Percentiles rank a stretch among this genome's conserved stretches.
Conservation (phyloP, 1,140 invertebrate genomes). For the Andricus grossulariae region DNA sequence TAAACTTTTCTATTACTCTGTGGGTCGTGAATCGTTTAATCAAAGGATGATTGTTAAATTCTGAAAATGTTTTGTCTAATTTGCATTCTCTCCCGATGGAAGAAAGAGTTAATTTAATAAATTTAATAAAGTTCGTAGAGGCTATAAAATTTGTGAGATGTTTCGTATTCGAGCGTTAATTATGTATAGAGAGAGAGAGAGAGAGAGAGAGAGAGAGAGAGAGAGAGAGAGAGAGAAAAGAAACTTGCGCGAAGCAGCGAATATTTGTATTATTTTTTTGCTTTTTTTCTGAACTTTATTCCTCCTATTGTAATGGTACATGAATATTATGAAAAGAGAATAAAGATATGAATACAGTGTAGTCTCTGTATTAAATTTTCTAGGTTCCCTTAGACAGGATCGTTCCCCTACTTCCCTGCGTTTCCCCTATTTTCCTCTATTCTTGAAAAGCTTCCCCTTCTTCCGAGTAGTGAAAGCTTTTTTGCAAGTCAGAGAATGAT, state of each 20-base stretch:
- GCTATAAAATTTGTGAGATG: constrained; percentile 23
- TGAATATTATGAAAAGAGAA: constrained; percentile 63
- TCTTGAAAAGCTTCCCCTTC: too few relatives aligned
- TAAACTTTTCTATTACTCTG: neutral
- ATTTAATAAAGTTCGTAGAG: constrained; percentile 34
- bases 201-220: constrained; percentile 46
- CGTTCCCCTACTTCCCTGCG: too few relatives aligned
- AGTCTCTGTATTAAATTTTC: too few relatives aligned
- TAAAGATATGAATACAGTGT: constrained; percentile 38
- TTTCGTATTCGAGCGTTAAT: constrained; percentile 38
- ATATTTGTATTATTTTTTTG: constrained; percentile 10
- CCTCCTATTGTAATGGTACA: constrained; percentile 66
- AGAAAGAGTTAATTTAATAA: neutral
- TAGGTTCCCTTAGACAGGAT: too few relatives aligned
- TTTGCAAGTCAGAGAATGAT: too few relatives aligned
- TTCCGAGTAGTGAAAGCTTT: too few relatives aligned
- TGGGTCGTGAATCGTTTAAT: neutral
- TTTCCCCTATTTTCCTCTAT: too few relatives aligned
- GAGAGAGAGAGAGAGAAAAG: constrained; percentile 43
- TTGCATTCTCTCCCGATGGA: constrained; percentile 23
- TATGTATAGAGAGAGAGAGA: constrained; percentile 36
- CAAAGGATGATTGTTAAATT: constrained; percentile 1
- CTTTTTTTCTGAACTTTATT: constrained; percentile 63
- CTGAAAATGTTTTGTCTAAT: constrained; percentile 6
- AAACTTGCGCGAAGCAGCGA: constrained; percentile 28